A percentile compares a stretch with the other conserved stretches of the same genome.
Evolutionary conservation across 2,797 vertebrate genomes (phyloP).

Genomic region (Ataeniobius toweri): DNA sequence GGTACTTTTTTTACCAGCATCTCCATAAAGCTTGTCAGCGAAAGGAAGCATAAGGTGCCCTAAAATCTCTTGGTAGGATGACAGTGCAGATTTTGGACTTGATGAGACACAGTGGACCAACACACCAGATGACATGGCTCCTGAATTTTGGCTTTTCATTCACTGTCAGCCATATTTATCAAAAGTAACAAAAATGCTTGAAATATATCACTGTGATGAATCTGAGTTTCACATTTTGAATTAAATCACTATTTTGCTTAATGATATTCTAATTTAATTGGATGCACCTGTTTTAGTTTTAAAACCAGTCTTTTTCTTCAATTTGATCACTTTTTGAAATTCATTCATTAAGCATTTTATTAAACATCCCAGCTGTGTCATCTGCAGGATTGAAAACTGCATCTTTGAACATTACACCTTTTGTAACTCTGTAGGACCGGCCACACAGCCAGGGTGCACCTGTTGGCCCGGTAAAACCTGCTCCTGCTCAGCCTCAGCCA

Average conservation of each 20-base stretch:
- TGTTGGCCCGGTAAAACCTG: conserved; percentile 63
- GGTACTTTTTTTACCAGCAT: no score
- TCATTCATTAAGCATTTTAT: conserved; percentile 33
- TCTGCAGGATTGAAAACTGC: not conserved
- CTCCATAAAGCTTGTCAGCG: no score
- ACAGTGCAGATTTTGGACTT: no score
- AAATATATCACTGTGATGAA: not conserved
- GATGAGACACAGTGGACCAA: no score
- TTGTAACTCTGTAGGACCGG: conserved; percentile 70
- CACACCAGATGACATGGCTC: no score
- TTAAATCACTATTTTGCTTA: no score
- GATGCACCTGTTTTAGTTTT: conserved; percentile 40
- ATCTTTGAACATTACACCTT: not conserved
- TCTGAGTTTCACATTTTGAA: no score
- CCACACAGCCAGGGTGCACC: conserved; percentile 68
- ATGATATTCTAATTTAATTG: not conserved
- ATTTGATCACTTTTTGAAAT: conserved; percentile 26
- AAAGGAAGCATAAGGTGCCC: no score
- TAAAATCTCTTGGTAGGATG: no score
- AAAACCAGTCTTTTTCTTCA: conserved; percentile 8
- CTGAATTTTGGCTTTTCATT: not conserved
- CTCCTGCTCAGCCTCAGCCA: conserved; percentile 66
- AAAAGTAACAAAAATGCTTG: not conserved
- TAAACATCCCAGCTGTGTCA: conserved; percentile 4
- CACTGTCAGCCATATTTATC: no score